phyloP scores from a whole-genome alignment of 64 coral and sea anemone species.

The Porites lutea region DNA sequence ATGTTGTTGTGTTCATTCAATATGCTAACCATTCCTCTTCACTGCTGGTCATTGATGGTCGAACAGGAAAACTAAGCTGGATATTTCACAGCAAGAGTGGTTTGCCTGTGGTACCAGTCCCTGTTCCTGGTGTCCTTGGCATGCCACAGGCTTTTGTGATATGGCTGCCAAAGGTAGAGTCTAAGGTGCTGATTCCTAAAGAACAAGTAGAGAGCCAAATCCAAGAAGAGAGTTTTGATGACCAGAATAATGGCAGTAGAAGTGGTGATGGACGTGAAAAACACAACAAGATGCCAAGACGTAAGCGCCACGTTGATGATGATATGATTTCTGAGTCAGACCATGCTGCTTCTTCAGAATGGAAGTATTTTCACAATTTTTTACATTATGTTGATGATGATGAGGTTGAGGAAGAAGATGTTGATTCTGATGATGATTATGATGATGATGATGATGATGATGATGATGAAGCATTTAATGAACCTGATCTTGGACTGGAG shows the following conservation, averaged over 20 bases:
- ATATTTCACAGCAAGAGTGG: slow-evolving; percentile 26
- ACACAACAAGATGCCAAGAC: neutral
- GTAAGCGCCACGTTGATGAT: neutral
- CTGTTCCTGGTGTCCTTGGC: neutral
- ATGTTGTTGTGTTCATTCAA: slow-evolving; percentile 36
- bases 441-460: neutral
- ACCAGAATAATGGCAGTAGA: neutral
- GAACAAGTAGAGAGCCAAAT: neutral
- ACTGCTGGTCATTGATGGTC: slow-evolving; percentile 57
- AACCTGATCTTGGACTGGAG: neutral
- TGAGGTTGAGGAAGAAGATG: neutral
- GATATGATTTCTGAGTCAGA: neutral
- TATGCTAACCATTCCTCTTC: slow-evolving; percentile 29
- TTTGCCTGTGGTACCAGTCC: slow-evolving; percentile 35
- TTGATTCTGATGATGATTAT: neutral
- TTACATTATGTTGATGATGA: neutral
- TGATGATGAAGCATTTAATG: neutral
- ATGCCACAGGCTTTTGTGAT: slow-evolving; percentile 41
- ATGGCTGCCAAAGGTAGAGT: slow-evolving; percentile 61
- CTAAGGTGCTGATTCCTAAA: neutral
- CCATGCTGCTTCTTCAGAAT: neutral
- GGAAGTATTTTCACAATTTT: neutral
- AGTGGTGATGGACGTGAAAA: too few relatives aligned
- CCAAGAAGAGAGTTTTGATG: neutral
- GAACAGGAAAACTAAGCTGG: slow-evolving; percentile 34